Evolutionary conservation across 2,113 vertebrate species (phyloP).

Genomic region (Pitta sordida): DNA sequence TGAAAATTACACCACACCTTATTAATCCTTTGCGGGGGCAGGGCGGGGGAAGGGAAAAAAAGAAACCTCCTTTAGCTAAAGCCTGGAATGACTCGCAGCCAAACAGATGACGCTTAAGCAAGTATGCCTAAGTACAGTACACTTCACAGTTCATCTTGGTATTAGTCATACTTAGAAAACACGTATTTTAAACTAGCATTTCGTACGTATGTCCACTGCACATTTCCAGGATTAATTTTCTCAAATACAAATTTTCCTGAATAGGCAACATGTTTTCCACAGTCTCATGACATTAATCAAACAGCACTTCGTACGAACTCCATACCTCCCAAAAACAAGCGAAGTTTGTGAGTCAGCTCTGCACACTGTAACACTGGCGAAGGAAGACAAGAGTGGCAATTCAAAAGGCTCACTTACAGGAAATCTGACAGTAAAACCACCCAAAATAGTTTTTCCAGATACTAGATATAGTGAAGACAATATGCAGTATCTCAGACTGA

Average conservation of each 20-base stretch:
- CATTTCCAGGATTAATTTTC: not conserved
- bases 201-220: not conserved
- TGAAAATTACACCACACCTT: slow-evolving; percentile 20
- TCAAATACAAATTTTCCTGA: not conserved
- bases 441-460: not conserved
- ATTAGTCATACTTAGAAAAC: slow-evolving; percentile 34
- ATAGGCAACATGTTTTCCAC: not conserved
- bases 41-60: not conserved
- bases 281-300: not conserved
- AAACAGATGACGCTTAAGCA: not conserved
- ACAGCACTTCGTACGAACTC: not conserved
- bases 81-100: slow-evolving; percentile 26
- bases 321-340: not conserved
- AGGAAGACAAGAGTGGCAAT: not conserved
- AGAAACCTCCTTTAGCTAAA: slow-evolving; percentile 31
- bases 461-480: not conserved
- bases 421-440: not conserved
- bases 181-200: not conserved
- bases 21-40: slow-evolving; percentile 10
- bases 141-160: slow-evolving; percentile 11
- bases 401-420: not conserved
- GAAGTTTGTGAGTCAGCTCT: slow-evolving; percentile 7
- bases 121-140: slow-evolving; percentile 19
- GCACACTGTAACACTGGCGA: not conserved
- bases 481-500: not conserved